Base-by-base conservation (phyloP, 2,113 vertebrate species). In the Leptobrachium ailaonicum region DNA sequence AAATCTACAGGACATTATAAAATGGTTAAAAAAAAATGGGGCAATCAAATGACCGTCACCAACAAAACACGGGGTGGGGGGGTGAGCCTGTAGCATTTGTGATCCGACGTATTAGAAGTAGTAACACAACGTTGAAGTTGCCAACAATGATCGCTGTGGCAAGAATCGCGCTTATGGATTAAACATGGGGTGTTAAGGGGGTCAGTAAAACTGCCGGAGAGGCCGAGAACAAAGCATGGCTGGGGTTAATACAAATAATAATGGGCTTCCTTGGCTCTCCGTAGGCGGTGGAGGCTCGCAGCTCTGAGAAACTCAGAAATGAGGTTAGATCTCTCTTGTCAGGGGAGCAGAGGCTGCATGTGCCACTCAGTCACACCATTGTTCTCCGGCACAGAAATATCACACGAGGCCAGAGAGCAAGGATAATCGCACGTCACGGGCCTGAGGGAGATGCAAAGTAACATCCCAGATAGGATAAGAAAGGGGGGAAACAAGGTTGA, bases 241-340 rank as follows among this genome's bases (percentile, higher is more conserved):
- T 7, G 2, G 44, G 44, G 68, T 71, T 71, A 50, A 71, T 71
- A 13, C 10, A 60, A 60, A 60, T 60, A 60, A 60, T 50, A 32
- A 20, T 20, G 43, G 68, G 10, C 68, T 50, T 71, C 68, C 14
- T 9, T 20, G 13, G 5, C 4, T n/a, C 68, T 10, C 44, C 10
- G 66, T 78, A 54, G 58, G 70, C 40, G 58, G 76, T 47, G 70
- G 60, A 78, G 32, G 43, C 7, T 47, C 13, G 42, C 56, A 41
- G 67, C 11, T 70, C 58, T 78, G 2, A 71, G 62, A 41, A 71
- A 32, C 44, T 62, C n/a, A 78, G 41, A 70, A 32, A 77, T 60
- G 56, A 60, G 56, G 56, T 60, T 60, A 60, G 13, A 60, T 11
- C 56, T 60, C 3, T 8, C 56, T 74, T 74, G 72, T 42, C 56